A percentile compares a stretch with the other conserved stretches of the same genome.
These are phyloP conservation scores for Anseranas semipalmata DNA, from an alignment of 2,113 vertebrate species.

Conservation along the genomic window DNA sequence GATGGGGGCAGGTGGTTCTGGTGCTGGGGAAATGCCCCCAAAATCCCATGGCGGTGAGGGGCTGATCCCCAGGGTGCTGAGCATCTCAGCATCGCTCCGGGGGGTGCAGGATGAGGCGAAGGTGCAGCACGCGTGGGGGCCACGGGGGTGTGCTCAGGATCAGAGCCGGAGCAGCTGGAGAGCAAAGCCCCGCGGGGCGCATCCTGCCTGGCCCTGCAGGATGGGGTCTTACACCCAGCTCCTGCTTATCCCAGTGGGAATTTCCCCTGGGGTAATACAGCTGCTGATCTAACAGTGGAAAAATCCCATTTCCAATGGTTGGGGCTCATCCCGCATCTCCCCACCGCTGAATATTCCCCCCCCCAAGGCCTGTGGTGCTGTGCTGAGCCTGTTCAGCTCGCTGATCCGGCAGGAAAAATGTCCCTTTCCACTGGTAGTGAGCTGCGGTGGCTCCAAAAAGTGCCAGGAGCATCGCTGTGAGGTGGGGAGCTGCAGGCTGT, in stretches of 20 bases:
- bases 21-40: background rate
- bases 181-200: too few species aligned
- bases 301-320: background rate
- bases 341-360: background rate
- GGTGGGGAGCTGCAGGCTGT: background rate
- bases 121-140: background rate
- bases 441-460: background rate
- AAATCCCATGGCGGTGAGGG: background rate
- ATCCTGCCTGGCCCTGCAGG: background rate
- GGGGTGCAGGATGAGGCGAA: background rate
- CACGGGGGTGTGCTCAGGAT: too few species aligned
- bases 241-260: background rate
- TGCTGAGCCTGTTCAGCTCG: background rate
- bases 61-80: background rate
- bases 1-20: background rate
- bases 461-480: rapidly evolving
- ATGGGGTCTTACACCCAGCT: background rate
- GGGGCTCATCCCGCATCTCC: background rate
- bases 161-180: too few species aligned
- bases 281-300: rapidly evolving
- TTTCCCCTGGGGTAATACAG: rapidly evolving
- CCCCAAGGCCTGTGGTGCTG: rapidly evolving
- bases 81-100: background rate
- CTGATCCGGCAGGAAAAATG: background rate
- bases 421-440: rapidly evolving